Conservation (phyloP, 2,113 vertebrate species). For the Athene noctua region DNA sequence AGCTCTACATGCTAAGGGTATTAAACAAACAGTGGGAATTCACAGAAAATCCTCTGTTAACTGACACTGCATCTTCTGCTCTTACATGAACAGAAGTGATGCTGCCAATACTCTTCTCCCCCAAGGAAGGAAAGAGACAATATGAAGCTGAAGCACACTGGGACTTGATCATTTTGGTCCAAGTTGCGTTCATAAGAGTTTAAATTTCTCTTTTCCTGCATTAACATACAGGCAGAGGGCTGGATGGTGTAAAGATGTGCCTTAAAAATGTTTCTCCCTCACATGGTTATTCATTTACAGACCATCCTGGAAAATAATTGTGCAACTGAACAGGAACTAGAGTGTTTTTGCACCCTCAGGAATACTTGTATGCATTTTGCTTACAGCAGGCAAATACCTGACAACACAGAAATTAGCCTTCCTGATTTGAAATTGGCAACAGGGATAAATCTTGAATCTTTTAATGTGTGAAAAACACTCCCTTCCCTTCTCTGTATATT, state of each 20-base stretch:
- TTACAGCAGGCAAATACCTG: background rate
- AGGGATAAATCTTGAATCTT: background rate
- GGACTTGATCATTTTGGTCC: background rate
- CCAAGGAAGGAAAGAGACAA: background rate
- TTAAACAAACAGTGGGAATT: background rate
- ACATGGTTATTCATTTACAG: background rate
- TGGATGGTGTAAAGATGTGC: background rate
- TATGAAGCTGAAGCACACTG: background rate
- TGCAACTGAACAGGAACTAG: background rate
- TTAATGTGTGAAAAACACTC: background rate
- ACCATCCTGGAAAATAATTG: background rate
- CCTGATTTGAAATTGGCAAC: background rate
- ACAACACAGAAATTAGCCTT: background rate
- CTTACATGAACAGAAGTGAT: background rate
- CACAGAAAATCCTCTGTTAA: background rate
- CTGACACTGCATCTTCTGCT: background rate
- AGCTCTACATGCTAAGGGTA: background rate
- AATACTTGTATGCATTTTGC: background rate
- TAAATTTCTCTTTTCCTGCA: background rate
- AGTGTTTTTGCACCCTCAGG: background rate
- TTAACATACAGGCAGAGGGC: background rate
- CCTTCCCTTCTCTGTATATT: background rate
- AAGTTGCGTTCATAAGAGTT: background rate
- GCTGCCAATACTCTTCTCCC: background rate
- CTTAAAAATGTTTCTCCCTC: background rate